phyloP scores from a whole-genome alignment of 2,888 invertebrate genomes.

The Zhengitettix transpicula region DNA sequence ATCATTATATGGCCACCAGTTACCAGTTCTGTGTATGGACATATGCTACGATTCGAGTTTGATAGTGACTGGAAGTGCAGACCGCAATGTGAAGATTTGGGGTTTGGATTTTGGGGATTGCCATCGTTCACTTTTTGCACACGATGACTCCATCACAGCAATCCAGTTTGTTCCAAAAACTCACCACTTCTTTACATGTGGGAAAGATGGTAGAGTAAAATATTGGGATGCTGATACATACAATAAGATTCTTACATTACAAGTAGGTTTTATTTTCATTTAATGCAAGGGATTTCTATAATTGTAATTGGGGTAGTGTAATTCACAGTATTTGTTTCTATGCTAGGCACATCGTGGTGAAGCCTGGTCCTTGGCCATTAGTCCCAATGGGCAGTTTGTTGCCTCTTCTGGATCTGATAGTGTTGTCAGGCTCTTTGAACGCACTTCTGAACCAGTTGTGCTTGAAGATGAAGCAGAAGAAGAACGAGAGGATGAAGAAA shows the following conservation, averaged over 20 bases:
- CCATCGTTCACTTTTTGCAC: constrained; percentile 86
- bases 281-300: neutral
- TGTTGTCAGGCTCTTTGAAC: constrained; percentile 70
- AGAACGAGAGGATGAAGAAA: constrained; percentile 56
- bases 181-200: constrained; percentile 84
- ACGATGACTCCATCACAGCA: constrained; percentile 85
- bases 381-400: constrained; percentile 62
- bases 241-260: constrained; percentile 73
- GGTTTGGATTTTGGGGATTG: constrained; percentile 98
- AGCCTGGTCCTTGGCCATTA: constrained; percentile 56
- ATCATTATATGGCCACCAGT: constrained; percentile 88
- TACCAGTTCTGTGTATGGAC: constrained; percentile 86
- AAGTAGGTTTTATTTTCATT: constrained; percentile 33
- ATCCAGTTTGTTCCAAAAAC: constrained; percentile 79
- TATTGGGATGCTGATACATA: constrained; percentile 95
- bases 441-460: constrained; percentile 78
- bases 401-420: constrained; percentile 76
- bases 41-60: constrained; percentile 76
- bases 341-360: constrained; percentile 66
- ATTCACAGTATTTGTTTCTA: neutral
- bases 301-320: neutral
- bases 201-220: constrained; percentile 86
- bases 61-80: constrained; percentile 87
- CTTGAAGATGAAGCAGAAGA: constrained; percentile 80
- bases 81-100: constrained; percentile 94